Evolutionary conservation across 1,140 invertebrate genomes (phyloP), one percentile per base, ranked within the genome.

Genomic region (Ctenoplectra terminalis): DNA sequence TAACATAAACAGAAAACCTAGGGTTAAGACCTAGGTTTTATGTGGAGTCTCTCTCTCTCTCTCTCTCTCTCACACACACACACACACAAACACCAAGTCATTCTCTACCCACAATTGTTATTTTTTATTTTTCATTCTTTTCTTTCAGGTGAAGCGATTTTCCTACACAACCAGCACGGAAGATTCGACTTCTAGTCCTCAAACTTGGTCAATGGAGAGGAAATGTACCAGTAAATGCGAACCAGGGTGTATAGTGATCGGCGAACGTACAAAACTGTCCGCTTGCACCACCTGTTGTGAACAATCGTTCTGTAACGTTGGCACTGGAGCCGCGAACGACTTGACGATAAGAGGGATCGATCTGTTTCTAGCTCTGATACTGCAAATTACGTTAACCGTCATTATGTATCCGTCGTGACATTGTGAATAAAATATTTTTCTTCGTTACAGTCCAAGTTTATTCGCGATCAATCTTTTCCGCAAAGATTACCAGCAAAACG

Each of bases 281-380:
- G 96, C 97, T 5, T 98, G 97, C 89, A 97, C 96, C 0, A 96
- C 96, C 1, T 98, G 97, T 88, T 98, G 97, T 90, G 95, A 96
- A 77, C 95, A 95, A 29, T 96, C 96, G n/a, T 94, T 96, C 1
- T 98, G 97, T 92, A 98, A 98, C 91, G 95, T 94, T 61, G 96
- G 96, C 2, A 96, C 94, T 71, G 95, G 95, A 3, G 91, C 92
- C 26, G 93, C 91, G 43, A 86, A 90, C 37, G 87, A 92, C 17
- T 82, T 93, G 46, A 87, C 81, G 13, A 87, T 82, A 2, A 92
- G 87, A 66, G 87, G 91, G 43, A 88, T 92, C 48, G 91, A 93
- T 73, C 90, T 94, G 64, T 26, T 92, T n/a, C 83, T 93, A 23
- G 91, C 91, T 0, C 73, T 94, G 6, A 61, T 90, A 48, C 71